Base-by-base conservation (phyloP, 2,113 vertebrate species). In the Illadopsis cleaveri region DNA sequence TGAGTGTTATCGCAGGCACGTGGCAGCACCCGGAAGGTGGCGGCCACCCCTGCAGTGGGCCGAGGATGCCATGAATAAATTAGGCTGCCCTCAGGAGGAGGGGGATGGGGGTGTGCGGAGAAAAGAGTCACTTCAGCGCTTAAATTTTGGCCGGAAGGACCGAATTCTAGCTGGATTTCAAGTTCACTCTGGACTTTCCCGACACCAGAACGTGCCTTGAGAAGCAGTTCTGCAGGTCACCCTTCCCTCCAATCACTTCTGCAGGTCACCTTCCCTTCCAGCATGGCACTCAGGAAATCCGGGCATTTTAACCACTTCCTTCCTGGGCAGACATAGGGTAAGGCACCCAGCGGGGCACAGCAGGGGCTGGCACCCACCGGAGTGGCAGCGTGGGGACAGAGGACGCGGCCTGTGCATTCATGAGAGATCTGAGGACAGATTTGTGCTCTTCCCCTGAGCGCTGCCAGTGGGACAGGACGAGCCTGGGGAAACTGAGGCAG, bases 401-500 rank as follows among this genome's bases (percentile, higher is more conserved):
- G 56, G 60, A n/a, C 42, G 5, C 0, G 2, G n/a, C 12, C 3
- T 10, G 0, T 33, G 57, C 15, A 0, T 15, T 40, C 2, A 1
- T 22, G 20, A 11, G 20, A 15, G 10, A 12, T 35, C 47, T 22
- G 1, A 25, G 57, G 58, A 37, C 20, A 16, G 57, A 31, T 37
- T 45, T 11, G 50, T 83, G 48, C 60, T 48, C 50, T 35, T 61
- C 25, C 18, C 31, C 25, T 1, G 17, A 14, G 33, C 0, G 0
- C 7, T 80, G 57, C 42, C 23, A 12, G 31, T 0, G 0, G n/a
- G 58, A 31, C 27, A 33, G 23, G 47, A 54, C 1, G 16, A 80
- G 37, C 38, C n/a, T 28, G 53, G 71, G 82, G 76, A 96, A 94
- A 90, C 89, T 57, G 91, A 96, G 94, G 82, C 93, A 88, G 81